A percentile compares a stretch with the other conserved stretches of the same genome.
Evolutionary conservation across 2,888 invertebrate species (phyloP).

Genomic region (Elegia similella): DNA sequence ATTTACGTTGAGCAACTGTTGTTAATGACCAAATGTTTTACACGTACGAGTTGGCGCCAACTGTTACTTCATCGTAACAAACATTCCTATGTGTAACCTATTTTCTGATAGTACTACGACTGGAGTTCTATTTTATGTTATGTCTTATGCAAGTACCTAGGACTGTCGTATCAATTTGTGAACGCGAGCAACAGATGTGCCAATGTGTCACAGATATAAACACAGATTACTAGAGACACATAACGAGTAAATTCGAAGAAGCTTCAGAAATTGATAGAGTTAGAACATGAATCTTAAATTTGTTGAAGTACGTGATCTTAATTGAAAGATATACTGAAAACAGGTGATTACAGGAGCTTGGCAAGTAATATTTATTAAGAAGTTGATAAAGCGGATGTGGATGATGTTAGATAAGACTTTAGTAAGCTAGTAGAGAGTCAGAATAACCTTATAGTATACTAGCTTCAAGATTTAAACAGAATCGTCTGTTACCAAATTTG

Average conservation of each 20-base stretch:
- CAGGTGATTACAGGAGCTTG: too few relatives aligned
- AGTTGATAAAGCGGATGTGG: too few relatives aligned
- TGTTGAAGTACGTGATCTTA: too few relatives aligned
- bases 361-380: too few relatives aligned
- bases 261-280: background rate
- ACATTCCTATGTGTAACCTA: conserved; percentile 12
- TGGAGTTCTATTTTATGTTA: background rate
- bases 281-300: too few relatives aligned
- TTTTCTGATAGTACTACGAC: conserved; percentile 11
- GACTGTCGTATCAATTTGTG: background rate
- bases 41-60: conserved; percentile 11
- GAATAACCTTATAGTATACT: too few relatives aligned
- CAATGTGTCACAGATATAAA: background rate
- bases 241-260: background rate
- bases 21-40: conserved; percentile 14
- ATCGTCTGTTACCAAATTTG: too few relatives aligned
- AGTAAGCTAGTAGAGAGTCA: too few relatives aligned
- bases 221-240: background rate
- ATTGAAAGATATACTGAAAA: too few relatives aligned
- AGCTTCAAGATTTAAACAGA: too few relatives aligned
- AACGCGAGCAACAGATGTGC: conserved; percentile 18
- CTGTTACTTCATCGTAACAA: conserved; percentile 5
- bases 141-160: background rate
- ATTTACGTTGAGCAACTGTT: conserved; percentile 11
- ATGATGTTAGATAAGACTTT: too few relatives aligned